Percentiles rank a stretch among this genome's conserved stretches.
phyloP scores from a whole-genome alignment of 2,797 vertebrate genomes.

The Myotis daubentonii region DNA sequence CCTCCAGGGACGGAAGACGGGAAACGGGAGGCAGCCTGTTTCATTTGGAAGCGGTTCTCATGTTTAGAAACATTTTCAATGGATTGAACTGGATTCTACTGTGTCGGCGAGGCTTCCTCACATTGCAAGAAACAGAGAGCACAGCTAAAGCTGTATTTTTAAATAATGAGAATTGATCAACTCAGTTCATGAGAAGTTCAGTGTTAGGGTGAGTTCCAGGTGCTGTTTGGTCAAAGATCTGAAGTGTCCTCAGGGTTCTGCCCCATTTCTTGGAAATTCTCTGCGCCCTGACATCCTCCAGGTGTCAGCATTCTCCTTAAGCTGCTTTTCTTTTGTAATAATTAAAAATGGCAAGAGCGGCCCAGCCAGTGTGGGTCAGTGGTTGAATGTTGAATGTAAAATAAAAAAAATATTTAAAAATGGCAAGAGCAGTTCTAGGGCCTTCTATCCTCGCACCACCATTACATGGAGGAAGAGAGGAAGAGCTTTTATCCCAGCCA shows the following conservation, averaged over 20 bases:
- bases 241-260: background rate
- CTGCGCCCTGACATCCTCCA: background rate
- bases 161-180: background rate
- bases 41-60: background rate
- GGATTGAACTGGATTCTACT: constrained; percentile 1
- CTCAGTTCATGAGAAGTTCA: background rate
- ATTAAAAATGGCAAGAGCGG: background rate
- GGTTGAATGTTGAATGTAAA: too few relatives aligned
- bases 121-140: background rate
- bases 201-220: background rate
- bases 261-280: background rate
- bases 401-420: too few relatives aligned
- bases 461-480: background rate
- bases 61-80: constrained; percentile 31
- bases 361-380: too few relatives aligned
- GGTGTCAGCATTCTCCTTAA: background rate
- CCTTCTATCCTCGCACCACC: background rate
- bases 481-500: background rate
- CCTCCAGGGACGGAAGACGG: background rate
- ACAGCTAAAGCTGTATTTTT: background rate
- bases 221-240: background rate
- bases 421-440: background rate
- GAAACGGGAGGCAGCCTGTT: background rate
- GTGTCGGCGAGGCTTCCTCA: background rate
- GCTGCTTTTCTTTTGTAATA: background rate